Conservation (phyloP, 2,113 vertebrate genomes). For the Gallinago undulata region DNA sequence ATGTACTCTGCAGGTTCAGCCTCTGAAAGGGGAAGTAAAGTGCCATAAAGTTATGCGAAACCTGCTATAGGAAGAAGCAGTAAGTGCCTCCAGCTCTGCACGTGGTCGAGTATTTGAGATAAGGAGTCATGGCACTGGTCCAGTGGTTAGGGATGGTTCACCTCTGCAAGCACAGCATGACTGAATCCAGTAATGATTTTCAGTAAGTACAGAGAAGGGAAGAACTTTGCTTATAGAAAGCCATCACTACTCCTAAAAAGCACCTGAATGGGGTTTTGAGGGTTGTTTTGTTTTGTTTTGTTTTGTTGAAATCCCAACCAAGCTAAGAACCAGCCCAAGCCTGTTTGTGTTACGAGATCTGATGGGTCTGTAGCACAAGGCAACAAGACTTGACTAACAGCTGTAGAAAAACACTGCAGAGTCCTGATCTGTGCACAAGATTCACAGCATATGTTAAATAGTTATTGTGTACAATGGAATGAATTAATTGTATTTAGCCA, state of each 20-base stretch:
- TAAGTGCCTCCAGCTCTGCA: not conserved
- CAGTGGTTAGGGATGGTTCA: not conserved
- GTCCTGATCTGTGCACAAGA: slow-evolving; percentile 44
- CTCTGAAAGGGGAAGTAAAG: not conserved
- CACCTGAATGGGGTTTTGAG: not conserved
- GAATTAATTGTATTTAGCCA: slow-evolving; percentile 66
- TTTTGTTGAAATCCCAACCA: slow-evolving; percentile 11
- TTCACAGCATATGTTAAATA: slow-evolving; percentile 68
- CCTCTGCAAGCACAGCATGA: not conserved
- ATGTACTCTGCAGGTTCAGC: not conserved
- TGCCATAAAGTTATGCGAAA: not conserved
- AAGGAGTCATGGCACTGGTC: not conserved
- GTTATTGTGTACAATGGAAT: slow-evolving; percentile 62
- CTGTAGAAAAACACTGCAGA: slow-evolving; percentile 22
- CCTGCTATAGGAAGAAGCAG: not conserved
- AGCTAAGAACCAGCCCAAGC: slow-evolving; percentile 1
- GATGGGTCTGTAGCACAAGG: not conserved
- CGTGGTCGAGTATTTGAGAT: not conserved
- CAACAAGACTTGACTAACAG: slow-evolving; percentile 41
- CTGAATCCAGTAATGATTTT: not conserved
- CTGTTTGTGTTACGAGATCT: slow-evolving; percentile 43
- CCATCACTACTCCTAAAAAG: not conserved
- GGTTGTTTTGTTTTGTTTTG: not conserved
- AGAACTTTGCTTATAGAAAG: not conserved
- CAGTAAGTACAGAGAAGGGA: not conserved